Conservation (phyloP, 2,888 invertebrate species). For the Hydrotaea cyrtoneurina region DNA sequence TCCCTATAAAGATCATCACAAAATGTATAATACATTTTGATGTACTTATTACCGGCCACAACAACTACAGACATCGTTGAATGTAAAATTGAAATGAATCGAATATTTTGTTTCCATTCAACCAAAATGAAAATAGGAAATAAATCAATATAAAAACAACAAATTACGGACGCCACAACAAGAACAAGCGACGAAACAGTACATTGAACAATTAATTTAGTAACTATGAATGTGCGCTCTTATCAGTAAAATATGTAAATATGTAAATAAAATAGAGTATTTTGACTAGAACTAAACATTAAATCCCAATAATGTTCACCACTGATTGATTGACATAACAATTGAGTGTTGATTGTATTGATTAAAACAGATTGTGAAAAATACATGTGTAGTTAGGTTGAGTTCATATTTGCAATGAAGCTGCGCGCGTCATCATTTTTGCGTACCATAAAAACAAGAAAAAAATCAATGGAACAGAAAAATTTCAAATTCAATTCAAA, state of each 20-base stretch:
- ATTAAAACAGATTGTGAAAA: background rate
- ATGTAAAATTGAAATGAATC: background rate
- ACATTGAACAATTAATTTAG: background rate
- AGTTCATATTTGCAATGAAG: slow-evolving; percentile 58
- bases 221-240: background rate
- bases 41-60: background rate
- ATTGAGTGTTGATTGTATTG: background rate
- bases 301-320: slow-evolving; percentile 3
- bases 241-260: background rate
- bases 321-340: background rate
- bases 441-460: slow-evolving; percentile 44
- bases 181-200: background rate
- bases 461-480: slow-evolving; percentile 41
- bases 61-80: background rate
- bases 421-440: slow-evolving; percentile 28
- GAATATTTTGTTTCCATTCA: background rate
- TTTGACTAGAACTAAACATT: background rate
- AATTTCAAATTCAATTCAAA: slow-evolving; percentile 9
- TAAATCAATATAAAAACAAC: background rate
- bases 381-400: background rate
- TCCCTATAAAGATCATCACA: no score
- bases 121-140: background rate
- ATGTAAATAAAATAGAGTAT: background rate
- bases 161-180: background rate
- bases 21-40: no score